Evolutionary conservation across 1,140 invertebrate genomes (phyloP).

Genomic region (Cheumatopsyche charites): DNA sequence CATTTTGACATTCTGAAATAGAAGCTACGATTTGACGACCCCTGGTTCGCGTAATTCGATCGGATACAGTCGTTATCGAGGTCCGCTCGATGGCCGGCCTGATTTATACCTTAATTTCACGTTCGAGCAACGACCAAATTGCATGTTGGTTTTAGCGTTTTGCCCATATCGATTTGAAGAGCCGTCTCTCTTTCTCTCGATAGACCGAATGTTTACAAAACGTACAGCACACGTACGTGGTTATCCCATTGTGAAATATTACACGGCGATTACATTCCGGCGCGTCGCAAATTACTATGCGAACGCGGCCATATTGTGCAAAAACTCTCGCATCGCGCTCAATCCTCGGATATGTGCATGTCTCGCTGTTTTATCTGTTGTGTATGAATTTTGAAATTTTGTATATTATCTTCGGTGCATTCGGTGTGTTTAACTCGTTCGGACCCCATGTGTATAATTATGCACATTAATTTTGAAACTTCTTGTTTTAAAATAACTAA

Average conservation of each 20-base stretch:
- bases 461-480: no score
- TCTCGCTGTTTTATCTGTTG: no score
- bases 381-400: no score
- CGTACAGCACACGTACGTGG: not conserved
- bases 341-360: no score
- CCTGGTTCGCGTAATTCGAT: conserved; percentile 38
- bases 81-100: conserved; percentile 28
- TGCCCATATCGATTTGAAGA: conserved; percentile 30
- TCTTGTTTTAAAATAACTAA: no score
- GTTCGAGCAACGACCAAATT: conserved; percentile 42
- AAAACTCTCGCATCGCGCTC: not conserved
- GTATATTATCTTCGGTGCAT: no score
- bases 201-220: conserved; percentile 7
- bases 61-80: conserved; percentile 30
- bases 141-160: conserved; percentile 44
- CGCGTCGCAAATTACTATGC: conserved; percentile 25
- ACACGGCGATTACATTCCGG: conserved; percentile 18
- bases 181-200: not conserved
- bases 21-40: no score
- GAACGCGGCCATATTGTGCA: conserved; percentile 8
- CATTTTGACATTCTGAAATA: no score
- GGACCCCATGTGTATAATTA: no score
- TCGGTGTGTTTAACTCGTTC: no score
- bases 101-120: conserved; percentile 47
- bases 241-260: conserved; percentile 24